These are phyloP conservation scores for Zeus faber DNA, from an alignment of 2,113 vertebrate genomes.

Conservation along the genomic window DNA sequence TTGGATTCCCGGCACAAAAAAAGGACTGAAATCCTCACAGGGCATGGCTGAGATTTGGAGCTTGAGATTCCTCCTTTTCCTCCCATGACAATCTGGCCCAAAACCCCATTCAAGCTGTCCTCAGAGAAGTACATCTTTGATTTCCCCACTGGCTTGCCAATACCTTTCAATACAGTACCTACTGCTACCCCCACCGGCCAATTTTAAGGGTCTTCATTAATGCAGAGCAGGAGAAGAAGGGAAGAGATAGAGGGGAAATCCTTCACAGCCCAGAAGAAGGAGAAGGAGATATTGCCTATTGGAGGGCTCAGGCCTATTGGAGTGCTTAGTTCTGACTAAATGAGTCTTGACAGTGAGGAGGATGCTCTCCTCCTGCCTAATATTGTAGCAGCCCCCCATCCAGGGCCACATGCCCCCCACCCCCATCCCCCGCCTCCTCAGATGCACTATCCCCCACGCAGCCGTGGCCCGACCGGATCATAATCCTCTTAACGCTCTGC, in stretches of 20 bases:
- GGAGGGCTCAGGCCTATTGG: slow-evolving; percentile 63
- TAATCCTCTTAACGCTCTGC: slow-evolving; percentile 82
- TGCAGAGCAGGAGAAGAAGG: slow-evolving; percentile 23
- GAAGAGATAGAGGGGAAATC: slow-evolving; percentile 39
- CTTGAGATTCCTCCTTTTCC: slow-evolving; percentile 29
- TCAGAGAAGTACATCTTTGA: slow-evolving; percentile 15
- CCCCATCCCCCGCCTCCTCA: slow-evolving; percentile 34
- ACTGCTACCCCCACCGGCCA: slow-evolving; percentile 44
- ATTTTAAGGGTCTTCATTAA: slow-evolving; percentile 68
- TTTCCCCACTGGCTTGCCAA: slow-evolving; percentile 43
- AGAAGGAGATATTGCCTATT: slow-evolving; percentile 64
- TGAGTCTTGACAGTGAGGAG: slow-evolving; percentile 77
- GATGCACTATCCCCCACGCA: slow-evolving; percentile 27
- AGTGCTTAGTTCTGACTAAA: slow-evolving; percentile 76
- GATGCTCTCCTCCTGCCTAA: slow-evolving; percentile 67
- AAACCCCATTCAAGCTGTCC: slow-evolving; percentile 10
- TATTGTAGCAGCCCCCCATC: slow-evolving; percentile 45
- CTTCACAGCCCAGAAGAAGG: slow-evolving; percentile 48
- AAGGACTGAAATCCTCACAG: slow-evolving; percentile 56
- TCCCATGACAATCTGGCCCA: slow-evolving; percentile 18
- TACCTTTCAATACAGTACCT: slow-evolving; percentile 29
- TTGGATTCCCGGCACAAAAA: slow-evolving; percentile 42
- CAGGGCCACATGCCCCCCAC: background rate
- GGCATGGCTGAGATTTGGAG: slow-evolving; percentile 37
- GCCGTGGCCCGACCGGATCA: slow-evolving; percentile 69